A percentile compares a stretch with the other conserved stretches of the same genome.
phyloP scores from a whole-genome alignment of 2,113 vertebrate genomes.

The Egretta garzetta region DNA sequence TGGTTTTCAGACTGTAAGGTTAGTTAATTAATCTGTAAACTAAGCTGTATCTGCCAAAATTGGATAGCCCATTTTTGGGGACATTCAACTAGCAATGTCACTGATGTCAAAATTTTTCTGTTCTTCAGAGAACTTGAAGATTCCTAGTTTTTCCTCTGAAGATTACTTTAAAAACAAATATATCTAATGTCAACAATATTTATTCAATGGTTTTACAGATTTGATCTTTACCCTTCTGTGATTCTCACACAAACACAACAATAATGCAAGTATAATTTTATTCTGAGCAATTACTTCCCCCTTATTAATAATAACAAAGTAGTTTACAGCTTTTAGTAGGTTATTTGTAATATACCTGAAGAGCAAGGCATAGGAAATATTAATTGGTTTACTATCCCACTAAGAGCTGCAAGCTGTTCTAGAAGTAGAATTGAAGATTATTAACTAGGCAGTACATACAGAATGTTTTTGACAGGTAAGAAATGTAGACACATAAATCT shows the following conservation, averaged over 20 bases:
- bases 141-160: background rate
- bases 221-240: background rate
- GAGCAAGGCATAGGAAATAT: background rate
- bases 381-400: background rate
- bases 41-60: background rate
- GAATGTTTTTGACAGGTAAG: background rate
- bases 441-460: background rate
- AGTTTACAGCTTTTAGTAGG: background rate
- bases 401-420: background rate
- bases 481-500: background rate
- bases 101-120: accelerated
- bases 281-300: background rate
- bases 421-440: background rate
- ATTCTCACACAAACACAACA: background rate
- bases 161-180: background rate
- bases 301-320: background rate
- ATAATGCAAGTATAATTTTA: background rate
- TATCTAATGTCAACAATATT: background rate
- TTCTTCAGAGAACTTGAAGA: background rate
- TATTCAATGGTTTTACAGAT: background rate
- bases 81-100: background rate
- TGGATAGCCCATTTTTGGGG: accelerated
- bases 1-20: background rate
- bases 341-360: background rate
- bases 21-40: background rate